Evolutionary conservation across 30 jellyfish, hydroid and myxozoan genomes (phyloP).

Genomic region (Phacellophora camtschatica): DNA sequence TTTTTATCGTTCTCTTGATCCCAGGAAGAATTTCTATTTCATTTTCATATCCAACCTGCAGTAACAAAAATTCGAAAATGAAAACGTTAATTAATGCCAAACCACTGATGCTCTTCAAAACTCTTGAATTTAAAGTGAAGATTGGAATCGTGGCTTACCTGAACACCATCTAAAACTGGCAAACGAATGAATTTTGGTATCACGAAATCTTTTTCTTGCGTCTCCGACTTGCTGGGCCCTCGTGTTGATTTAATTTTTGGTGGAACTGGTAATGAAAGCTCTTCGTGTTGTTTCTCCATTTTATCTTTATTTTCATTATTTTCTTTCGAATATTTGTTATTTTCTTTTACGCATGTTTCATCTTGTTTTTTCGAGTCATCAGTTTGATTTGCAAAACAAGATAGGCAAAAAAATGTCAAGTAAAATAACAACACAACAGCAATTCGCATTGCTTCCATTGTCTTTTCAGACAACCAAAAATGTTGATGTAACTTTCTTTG

Average conservation of each 20-base stretch:
- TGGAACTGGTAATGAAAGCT: slow-evolving; percentile 27
- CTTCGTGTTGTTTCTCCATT: neutral
- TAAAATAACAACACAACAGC: too few relatives aligned
- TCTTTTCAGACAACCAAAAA: too few relatives aligned
- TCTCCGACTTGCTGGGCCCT: neutral
- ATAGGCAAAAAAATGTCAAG: too few relatives aligned
- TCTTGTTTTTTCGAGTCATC: neutral
- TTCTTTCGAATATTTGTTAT: too few relatives aligned
- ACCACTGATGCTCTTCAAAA: neutral
- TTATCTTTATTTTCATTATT: neutral
- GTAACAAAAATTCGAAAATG: neutral
- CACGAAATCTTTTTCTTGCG: neutral
- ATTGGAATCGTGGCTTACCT: neutral
- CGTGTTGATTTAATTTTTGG: slow-evolving; percentile 11
- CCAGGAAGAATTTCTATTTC: slow-evolving; percentile 59
- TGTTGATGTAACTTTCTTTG: too few relatives aligned
- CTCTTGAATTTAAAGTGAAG: neutral
- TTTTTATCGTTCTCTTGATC: slow-evolving; percentile 9
- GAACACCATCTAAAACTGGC: slow-evolving; percentile 16
- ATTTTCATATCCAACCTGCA: slow-evolving; percentile 52
- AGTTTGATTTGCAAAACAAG: neutral
- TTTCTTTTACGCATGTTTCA: neutral
- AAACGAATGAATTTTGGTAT: slow-evolving; percentile 16
- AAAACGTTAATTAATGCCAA: neutral
- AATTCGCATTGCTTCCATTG: too few relatives aligned